A percentile compares a stretch with the other conserved stretches of the same genome.
Evolutionary conservation across 2,888 invertebrate genomes (phyloP).

Genomic region (Heliconius ismenius): DNA sequence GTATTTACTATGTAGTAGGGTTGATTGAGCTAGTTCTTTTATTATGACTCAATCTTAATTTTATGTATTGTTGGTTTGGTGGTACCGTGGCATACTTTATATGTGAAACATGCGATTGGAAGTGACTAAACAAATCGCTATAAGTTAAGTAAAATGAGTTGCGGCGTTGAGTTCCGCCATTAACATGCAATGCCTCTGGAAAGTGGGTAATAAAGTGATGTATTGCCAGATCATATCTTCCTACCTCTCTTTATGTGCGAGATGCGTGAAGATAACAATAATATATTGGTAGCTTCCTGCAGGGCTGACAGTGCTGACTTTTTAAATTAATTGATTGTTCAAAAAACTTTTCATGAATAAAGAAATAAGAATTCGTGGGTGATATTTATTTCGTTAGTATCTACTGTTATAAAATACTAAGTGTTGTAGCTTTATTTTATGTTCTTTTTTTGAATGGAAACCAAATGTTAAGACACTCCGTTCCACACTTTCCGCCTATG

Average conservation of each 20-base stretch:
- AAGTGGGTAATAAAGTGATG: background rate
- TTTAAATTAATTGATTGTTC: background rate
- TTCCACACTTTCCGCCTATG: background rate
- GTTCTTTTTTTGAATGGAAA: too few species aligned
- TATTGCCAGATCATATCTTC: background rate
- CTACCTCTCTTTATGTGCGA: background rate
- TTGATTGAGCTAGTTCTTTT: slow-evolving; percentile 43
- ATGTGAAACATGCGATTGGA: background rate
- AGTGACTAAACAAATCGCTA: background rate
- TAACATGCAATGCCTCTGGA: background rate
- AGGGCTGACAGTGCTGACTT: background rate
- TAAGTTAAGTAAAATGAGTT: too few species aligned
- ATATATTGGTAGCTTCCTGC: background rate
- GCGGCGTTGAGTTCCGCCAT: background rate
- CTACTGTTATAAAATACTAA: too few species aligned
- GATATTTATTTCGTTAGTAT: background rate
- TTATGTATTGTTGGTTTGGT: background rate
- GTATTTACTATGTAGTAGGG: slow-evolving; percentile 50
- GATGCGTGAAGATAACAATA: background rate
- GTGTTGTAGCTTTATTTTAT: too few species aligned
- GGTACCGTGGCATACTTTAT: background rate
- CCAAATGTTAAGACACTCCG: background rate
- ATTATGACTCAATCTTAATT: slow-evolving; percentile 44
- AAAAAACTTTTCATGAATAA: background rate
- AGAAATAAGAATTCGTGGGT: background rate